Base-by-base conservation (phyloP, 1,140 invertebrate genomes). In the Pararge aegeria region DNA sequence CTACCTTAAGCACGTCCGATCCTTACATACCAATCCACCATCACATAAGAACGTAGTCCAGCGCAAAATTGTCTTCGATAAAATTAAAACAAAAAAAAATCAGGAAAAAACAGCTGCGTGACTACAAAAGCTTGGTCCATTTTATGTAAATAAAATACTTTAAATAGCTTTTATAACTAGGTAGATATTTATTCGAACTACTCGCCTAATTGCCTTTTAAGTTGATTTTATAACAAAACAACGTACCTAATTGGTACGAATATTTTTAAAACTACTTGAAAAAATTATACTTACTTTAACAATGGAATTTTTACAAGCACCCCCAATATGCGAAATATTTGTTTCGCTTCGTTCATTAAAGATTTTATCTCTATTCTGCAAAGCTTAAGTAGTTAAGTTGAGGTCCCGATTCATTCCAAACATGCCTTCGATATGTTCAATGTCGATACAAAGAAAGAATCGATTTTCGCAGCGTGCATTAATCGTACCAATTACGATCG, bases 401-500 rank as follows among this genome's bases (percentile, higher is more conserved):
- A 51, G 71, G 59, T 42, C 48, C 50, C 53, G 61, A 73, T 70
- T 71, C 68, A 77, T 81, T 81, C 70, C 67, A 46, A 66, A 66
- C 76, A 80, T 77, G 72, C 68, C 69, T 78, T 74, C 67, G 70
- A 82, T 73, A 78, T 78, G 69, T 80, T 64, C 66, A 60, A 70
- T 74, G 68, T 68, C 64, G 75, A 74, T 78, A 75, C 73, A 79
- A 81, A 83, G 80, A 78, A 80, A 77, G 78, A 81, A 83, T 80
- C 67, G 78, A 68, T 70, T 73, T 70, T 73, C 58, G 51, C 59
- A 71, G 53, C 55, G 69, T 69, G 66, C 80, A 81, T 84, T 80
- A 76, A 87, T 84, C 78, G 75, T 80, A 73, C 71, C 80, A 87
- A 87, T 87, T 87, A 87, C 78, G 54, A 60, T 57, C 62, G 60